These are phyloP conservation scores for Acanthaster planci DNA, from an alignment of 35 echinoderm and acorn worm species.

Conservation along the genomic window DNA sequence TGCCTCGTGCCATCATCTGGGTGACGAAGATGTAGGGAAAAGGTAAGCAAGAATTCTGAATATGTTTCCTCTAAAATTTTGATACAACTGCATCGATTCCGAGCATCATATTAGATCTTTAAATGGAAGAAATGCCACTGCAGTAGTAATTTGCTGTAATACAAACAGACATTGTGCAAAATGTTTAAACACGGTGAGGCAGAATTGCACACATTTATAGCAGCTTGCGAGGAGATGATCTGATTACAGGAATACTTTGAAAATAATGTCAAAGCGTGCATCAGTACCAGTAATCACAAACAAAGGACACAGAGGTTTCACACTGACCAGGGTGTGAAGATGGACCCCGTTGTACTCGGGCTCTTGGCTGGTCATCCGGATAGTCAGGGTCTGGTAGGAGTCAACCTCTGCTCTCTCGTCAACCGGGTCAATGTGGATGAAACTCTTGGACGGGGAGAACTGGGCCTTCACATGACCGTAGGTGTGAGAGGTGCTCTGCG, in stretches of 20 bases:
- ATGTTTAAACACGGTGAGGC: background rate
- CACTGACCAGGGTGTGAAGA: conserved; percentile 66
- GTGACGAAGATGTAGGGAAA: too few relatives aligned
- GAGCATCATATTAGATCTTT: too few relatives aligned
- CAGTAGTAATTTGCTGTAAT: too few relatives aligned
- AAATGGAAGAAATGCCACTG: too few relatives aligned
- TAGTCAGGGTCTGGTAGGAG: conserved; percentile 37
- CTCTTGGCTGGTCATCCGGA: conserved; percentile 32
- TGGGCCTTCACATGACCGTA: conserved; percentile 18
- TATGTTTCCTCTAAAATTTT: too few relatives aligned
- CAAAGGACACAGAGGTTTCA: background rate
- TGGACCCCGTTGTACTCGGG: conserved; percentile 43
- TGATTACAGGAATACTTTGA: background rate
- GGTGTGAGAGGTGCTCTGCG: background rate
- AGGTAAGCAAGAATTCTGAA: too few relatives aligned
- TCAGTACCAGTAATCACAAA: too few relatives aligned
- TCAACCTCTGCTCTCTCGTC: conserved; percentile 27
- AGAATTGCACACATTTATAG: background rate
- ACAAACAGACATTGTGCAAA: too few relatives aligned
- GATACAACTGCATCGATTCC: too few relatives aligned
- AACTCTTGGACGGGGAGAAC: conserved; percentile 67
- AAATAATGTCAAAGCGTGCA: background rate
- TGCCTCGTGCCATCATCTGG: conserved; percentile 72
- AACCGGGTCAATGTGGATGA: conserved; percentile 66
- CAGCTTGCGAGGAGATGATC: background rate